Evolutionary conservation across 2,797 vertebrate genomes (phyloP).

Genomic region (Eospalax fontanierii): DNA sequence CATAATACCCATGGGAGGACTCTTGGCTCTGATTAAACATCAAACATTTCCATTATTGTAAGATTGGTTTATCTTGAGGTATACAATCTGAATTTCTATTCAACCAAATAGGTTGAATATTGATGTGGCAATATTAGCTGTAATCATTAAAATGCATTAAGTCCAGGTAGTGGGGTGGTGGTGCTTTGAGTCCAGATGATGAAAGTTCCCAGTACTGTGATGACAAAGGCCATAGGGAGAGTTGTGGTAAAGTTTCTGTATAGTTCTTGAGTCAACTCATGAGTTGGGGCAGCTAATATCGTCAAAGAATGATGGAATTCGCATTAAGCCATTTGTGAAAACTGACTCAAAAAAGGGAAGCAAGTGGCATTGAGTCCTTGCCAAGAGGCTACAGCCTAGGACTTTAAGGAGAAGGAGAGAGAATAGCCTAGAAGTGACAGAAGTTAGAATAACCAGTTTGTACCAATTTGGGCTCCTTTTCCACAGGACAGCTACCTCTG

Average conservation of each 20-base stretch:
- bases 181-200: not conserved
- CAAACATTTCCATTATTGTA: not conserved
- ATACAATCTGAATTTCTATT: not conserved
- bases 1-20: too few relatives aligned
- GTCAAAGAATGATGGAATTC: not conserved
- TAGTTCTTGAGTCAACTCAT: too few relatives aligned
- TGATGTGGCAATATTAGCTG: not conserved
- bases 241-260: not conserved
- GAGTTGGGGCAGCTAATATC: not conserved
- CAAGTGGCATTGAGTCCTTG: not conserved
- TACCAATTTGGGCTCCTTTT: too few relatives aligned
- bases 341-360: not conserved
- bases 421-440: not conserved
- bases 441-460: not conserved
- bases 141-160: not conserved
- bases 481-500: not conserved
- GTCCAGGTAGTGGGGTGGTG: not conserved
- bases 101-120: too few relatives aligned
- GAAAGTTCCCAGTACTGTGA: not conserved
- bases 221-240: not conserved
- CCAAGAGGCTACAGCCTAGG: not conserved
- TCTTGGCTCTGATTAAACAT: not conserved
- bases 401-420: not conserved
- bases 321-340: too few relatives aligned
- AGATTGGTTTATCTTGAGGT: not conserved